Evolutionary conservation across 2,797 vertebrate genomes (phyloP).

Genomic region (Ciconia nigra): DNA sequence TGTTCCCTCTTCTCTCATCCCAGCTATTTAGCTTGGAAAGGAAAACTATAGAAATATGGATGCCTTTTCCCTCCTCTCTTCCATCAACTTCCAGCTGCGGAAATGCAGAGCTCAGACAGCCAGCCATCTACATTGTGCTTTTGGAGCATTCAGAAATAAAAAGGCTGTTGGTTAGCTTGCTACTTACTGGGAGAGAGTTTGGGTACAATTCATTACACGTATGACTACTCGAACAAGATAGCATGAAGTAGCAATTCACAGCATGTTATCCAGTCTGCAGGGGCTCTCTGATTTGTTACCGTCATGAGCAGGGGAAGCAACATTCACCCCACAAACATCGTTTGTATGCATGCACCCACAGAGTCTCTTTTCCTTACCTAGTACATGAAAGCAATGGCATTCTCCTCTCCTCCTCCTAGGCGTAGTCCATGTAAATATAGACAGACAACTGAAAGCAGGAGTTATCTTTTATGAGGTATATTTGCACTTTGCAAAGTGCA

Average conservation of each 20-base stretch:
- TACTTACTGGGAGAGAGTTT: neutral
- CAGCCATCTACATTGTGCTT: neutral
- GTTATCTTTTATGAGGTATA: neutral
- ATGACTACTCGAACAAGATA: neutral
- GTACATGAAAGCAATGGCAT: neutral
- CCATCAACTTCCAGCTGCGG: neutral
- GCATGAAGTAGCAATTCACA: neutral
- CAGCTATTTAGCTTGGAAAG: conserved; percentile 5
- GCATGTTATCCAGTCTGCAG: neutral
- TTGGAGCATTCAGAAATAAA: neutral
- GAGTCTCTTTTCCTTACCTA: neutral
- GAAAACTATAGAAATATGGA: neutral
- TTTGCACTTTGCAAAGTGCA: neutral
- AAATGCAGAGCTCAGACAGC: neutral
- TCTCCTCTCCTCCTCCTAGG: neutral
- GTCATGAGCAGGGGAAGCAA: neutral
- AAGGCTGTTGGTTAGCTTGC: neutral
- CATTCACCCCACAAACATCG: neutral
- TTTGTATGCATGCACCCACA: accelerated
- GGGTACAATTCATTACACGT: neutral
- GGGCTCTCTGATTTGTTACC: neutral
- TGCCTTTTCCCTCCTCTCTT: neutral
- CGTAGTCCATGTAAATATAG: neutral
- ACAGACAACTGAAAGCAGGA: neutral
- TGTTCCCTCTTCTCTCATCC: neutral